phyloP scores from a whole-genome alignment of 2,888 invertebrate genomes.

The Macropis europaea region DNA sequence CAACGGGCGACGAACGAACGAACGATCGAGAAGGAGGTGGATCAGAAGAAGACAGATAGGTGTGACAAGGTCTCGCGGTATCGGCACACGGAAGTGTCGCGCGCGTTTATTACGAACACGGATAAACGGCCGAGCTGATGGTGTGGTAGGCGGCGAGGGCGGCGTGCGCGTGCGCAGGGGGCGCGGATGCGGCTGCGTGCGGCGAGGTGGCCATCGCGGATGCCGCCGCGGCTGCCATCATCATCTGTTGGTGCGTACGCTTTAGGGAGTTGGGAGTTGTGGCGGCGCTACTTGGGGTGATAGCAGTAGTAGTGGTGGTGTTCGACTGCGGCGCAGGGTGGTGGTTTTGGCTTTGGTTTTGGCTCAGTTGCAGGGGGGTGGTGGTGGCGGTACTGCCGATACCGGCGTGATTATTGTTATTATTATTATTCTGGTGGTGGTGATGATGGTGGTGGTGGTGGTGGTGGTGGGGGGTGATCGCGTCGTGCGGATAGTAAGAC shows the following conservation, averaged over 20 bases:
- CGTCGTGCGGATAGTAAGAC: conserved; percentile 80
- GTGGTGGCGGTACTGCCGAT: conserved; percentile 73
- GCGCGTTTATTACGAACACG: conserved; percentile 88
- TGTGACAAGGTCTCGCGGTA: conserved; percentile 59
- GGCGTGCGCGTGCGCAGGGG: conserved; percentile 85
- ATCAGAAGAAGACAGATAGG: conserved; percentile 27
- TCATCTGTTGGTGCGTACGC: conserved; percentile 80
- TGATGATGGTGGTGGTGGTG: conserved; percentile 75
- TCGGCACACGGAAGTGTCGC: conserved; percentile 64
- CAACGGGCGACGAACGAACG: conserved; percentile 19
- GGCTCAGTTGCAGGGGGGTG: conserved; percentile 77
- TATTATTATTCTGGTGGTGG: conserved; percentile 69
- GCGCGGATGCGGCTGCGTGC: conserved; percentile 83
- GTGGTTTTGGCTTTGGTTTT: conserved; percentile 78
- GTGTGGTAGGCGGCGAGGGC: conserved; percentile 85
- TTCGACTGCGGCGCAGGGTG: conserved; percentile 72
- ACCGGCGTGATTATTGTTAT: conserved; percentile 71
- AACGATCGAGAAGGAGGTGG: conserved; percentile 7
- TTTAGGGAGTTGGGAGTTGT: conserved; percentile 81
- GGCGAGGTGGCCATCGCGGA: conserved; percentile 82
- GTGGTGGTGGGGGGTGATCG: conserved; percentile 79
- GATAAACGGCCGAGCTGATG: conserved; percentile 89
- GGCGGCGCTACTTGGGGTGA: conserved; percentile 80
- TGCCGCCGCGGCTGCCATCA: conserved; percentile 80
- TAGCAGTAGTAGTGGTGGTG: conserved; percentile 74